These are phyloP conservation scores for Mormyrus proboscirostris DNA, from an alignment of 2,797 vertebrate species.

Conservation along the genomic window DNA sequence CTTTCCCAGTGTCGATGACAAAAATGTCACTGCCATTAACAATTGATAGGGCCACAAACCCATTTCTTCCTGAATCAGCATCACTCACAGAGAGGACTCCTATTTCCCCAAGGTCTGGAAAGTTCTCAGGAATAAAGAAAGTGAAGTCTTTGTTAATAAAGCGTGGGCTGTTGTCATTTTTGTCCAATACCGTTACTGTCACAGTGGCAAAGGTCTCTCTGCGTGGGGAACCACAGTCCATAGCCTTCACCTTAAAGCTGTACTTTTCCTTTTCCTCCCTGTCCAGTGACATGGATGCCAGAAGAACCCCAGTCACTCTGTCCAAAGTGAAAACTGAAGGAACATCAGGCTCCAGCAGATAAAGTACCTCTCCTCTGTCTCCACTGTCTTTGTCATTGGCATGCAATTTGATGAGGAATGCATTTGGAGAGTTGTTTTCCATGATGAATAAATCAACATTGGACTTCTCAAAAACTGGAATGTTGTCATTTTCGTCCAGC, in stretches of 20 bases:
- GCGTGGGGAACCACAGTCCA: constrained; percentile 81
- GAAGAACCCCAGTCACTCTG: constrained; percentile 76
- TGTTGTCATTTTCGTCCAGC: constrained; percentile 93
- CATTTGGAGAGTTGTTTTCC: constrained; percentile 87
- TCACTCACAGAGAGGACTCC: constrained; percentile 91
- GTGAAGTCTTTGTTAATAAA: constrained; percentile 99
- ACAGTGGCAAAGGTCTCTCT: constrained; percentile 87
- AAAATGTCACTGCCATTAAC: constrained; percentile 93
- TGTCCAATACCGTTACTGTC: constrained; percentile 80
- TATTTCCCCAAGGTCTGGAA: constrained; percentile 91
- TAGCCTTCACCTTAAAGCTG: constrained; percentile 82
- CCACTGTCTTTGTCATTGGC: constrained; percentile 88
- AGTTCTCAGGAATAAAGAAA: constrained; percentile 96
- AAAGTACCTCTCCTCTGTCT: constrained; percentile 74
- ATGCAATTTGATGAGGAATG: constrained; percentile 78
- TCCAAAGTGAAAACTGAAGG: constrained; percentile 83
- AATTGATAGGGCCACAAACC: constrained; percentile 93
- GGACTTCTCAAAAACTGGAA: constrained; percentile 81
- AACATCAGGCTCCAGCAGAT: constrained; percentile 79
- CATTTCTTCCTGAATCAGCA: constrained; percentile 84
- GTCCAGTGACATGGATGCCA: constrained; percentile 80
- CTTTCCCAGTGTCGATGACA: constrained; percentile 89
- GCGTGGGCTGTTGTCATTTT: constrained; percentile 93
- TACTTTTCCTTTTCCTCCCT: constrained; percentile 93
- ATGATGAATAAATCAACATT: constrained; percentile 80